A percentile compares a stretch with the other conserved stretches of the same genome.
Conservation (phyloP, 2,888 invertebrate species). For the Lithophane socia region DNA sequence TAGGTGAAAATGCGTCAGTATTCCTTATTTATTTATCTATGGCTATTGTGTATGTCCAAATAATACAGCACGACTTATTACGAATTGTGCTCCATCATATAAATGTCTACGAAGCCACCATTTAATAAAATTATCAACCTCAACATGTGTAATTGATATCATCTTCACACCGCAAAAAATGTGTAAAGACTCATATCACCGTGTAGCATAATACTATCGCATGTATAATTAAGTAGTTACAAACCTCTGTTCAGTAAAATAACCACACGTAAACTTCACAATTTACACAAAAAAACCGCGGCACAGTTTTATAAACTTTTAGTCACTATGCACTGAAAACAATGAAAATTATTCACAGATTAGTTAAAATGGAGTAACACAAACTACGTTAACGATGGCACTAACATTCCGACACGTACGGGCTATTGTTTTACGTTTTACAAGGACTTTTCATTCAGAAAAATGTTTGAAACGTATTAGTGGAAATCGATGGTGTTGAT, state of each 20-base stretch:
- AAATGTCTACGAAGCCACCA: slow-evolving; percentile 18
- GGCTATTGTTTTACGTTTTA: slow-evolving; percentile 69
- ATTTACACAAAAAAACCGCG: slow-evolving; percentile 57
- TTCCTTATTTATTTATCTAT: slow-evolving; percentile 46
- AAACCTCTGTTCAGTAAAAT: slow-evolving; percentile 58
- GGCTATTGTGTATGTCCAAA: slow-evolving; percentile 30
- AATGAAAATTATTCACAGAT: slow-evolving; percentile 62
- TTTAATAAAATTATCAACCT: slow-evolving; percentile 41
- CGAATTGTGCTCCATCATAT: slow-evolving; percentile 27
- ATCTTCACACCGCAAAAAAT: slow-evolving; percentile 53
- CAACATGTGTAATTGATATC: slow-evolving; percentile 57
- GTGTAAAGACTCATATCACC: slow-evolving; percentile 41
- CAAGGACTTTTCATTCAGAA: slow-evolving; percentile 87
- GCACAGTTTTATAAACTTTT: slow-evolving; percentile 63
- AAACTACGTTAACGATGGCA: slow-evolving; percentile 60
- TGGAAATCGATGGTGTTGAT: slow-evolving; percentile 77
- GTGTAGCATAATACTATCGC: slow-evolving; percentile 27
- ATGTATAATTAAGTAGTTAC: slow-evolving; percentile 62
- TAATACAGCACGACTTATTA: slow-evolving; percentile 17
- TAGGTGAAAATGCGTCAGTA: slow-evolving; percentile 63
- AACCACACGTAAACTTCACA: slow-evolving; percentile 58
- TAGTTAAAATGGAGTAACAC: slow-evolving; percentile 51
- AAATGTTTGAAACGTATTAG: slow-evolving; percentile 82
- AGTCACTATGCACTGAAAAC: slow-evolving; percentile 67
- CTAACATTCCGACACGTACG: slow-evolving; percentile 60